phyloP scores from a whole-genome alignment of 2,888 invertebrate species.

The Emmelina monodactyla region DNA sequence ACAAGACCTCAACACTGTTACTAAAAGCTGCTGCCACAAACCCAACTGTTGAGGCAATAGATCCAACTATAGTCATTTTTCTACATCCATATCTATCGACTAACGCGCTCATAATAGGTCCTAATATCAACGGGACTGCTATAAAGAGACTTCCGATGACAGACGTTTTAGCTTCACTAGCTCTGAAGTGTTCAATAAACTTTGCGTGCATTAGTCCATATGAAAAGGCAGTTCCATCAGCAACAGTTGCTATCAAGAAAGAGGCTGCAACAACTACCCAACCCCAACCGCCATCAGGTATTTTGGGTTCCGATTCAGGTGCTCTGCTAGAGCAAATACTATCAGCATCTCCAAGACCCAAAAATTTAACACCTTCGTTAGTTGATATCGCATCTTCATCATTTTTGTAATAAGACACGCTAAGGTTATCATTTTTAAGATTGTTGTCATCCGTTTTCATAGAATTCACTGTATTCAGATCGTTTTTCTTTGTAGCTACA shows the following conservation, averaged over 20 bases:
- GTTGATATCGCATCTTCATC: slow-evolving; percentile 46
- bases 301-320: slow-evolving; percentile 58
- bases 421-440: slow-evolving; percentile 27
- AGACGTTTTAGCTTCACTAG: slow-evolving; percentile 84
- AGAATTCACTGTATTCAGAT: slow-evolving; percentile 46
- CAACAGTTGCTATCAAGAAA: slow-evolving; percentile 85
- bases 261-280: slow-evolving; percentile 91
- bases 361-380: slow-evolving; percentile 59
- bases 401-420: slow-evolving; percentile 35
- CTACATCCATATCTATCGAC: slow-evolving; percentile 87
- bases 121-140: slow-evolving; percentile 85
- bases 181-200: slow-evolving; percentile 77
- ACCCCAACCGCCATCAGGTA: slow-evolving; percentile 90
- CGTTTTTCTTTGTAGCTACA: slow-evolving; percentile 30
- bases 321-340: slow-evolving; percentile 52
- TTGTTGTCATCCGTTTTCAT: slow-evolving; percentile 36
- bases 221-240: slow-evolving; percentile 92
- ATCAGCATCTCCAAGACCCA: slow-evolving; percentile 58
- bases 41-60: slow-evolving; percentile 74
- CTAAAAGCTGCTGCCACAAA: slow-evolving; percentile 78
- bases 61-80: slow-evolving; percentile 77
- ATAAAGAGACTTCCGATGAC: slow-evolving; percentile 90
- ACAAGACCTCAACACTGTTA: slow-evolving; percentile 77
- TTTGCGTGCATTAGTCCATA: slow-evolving; percentile 88
- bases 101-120: slow-evolving; percentile 83